A percentile compares a stretch with the other conserved stretches of the same genome.
Conservation (phyloP, 92 coral and sea anemone species). For the Palythoa caribaeorum region DNA sequence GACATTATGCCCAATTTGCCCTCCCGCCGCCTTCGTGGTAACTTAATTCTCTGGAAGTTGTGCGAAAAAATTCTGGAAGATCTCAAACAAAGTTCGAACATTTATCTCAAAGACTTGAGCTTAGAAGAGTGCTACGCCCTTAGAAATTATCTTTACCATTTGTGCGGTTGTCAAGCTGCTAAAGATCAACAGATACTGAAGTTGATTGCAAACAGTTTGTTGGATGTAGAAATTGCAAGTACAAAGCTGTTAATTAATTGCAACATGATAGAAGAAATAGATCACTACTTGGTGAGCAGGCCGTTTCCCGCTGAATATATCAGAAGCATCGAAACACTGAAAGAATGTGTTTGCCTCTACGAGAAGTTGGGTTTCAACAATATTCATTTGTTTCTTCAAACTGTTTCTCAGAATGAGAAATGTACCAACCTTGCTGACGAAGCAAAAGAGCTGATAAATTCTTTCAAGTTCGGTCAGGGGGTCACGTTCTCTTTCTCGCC, state of each 20-base stretch:
- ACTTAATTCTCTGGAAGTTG: constrained; percentile 22
- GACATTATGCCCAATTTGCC: constrained; percentile 4
- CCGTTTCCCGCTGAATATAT: not conserved
- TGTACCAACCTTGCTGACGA: not conserved
- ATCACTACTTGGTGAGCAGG: not conserved
- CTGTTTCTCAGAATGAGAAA: constrained; percentile 5
- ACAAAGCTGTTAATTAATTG: constrained; percentile 17
- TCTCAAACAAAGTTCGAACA: constrained; percentile 2
- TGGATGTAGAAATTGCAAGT: constrained; percentile 20
- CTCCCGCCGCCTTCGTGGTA: not conserved
- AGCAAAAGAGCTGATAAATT: not conserved
- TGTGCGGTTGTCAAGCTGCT: not conserved
- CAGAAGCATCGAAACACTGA: not conserved
- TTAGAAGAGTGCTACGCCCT: constrained; percentile 13
- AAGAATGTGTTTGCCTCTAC: not conserved
- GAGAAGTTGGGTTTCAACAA: constrained; percentile 9
- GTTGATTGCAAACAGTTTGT: not conserved
- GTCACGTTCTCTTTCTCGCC: not conserved
- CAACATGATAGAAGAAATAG: constrained; percentile 8
- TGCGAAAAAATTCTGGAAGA: not conserved
- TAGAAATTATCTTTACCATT: constrained; percentile 29
- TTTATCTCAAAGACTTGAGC: constrained; percentile 9
- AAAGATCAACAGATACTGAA: not conserved
- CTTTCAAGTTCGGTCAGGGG: not conserved
- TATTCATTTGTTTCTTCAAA: constrained; percentile 23